phyloP scores from a whole-genome alignment of 1,140 invertebrate species.

The Trichonephila inaurata region DNA sequence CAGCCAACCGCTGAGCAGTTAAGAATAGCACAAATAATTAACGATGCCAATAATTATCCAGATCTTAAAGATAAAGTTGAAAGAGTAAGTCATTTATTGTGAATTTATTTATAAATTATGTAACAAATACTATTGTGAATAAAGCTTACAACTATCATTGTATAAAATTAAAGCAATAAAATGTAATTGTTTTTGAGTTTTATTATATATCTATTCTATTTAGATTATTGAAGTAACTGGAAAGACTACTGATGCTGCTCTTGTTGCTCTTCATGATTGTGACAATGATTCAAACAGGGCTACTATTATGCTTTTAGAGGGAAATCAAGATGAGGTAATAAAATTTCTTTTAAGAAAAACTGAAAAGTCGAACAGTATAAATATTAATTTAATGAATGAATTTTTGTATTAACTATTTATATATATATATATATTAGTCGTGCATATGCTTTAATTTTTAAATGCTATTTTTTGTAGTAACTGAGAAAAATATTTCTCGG shows the following conservation, averaged over 20 bases:
- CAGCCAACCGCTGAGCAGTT: constrained; percentile 85
- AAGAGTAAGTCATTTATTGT: constrained; percentile 84
- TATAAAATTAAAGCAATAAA: too few species aligned
- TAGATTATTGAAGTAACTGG: constrained; percentile 81
- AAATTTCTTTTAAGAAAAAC: background rate
- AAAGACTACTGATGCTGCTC: constrained; percentile 79
- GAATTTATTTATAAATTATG: too few species aligned
- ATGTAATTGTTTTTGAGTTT: background rate
- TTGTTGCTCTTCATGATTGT: constrained; percentile 81
- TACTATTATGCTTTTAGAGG: constrained; percentile 88
- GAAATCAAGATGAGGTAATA: constrained; percentile 82
- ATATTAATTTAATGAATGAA: too few species aligned
- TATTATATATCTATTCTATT: background rate
- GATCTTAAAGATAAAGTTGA: constrained; percentile 87
- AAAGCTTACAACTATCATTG: too few species aligned
- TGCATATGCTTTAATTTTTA: too few species aligned
- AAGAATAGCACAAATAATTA: constrained; percentile 87
- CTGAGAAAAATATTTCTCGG: too few species aligned
- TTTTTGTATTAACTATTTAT: too few species aligned
- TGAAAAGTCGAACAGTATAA: too few species aligned
- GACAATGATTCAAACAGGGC: constrained; percentile 83
- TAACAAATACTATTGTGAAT: too few species aligned
- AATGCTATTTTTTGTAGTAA: too few species aligned
- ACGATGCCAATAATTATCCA: constrained; percentile 84
- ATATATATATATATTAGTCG: too few species aligned